Evolutionary conservation across 2,113 vertebrate genomes (phyloP).

Genomic region (Carassius auratus): DNA sequence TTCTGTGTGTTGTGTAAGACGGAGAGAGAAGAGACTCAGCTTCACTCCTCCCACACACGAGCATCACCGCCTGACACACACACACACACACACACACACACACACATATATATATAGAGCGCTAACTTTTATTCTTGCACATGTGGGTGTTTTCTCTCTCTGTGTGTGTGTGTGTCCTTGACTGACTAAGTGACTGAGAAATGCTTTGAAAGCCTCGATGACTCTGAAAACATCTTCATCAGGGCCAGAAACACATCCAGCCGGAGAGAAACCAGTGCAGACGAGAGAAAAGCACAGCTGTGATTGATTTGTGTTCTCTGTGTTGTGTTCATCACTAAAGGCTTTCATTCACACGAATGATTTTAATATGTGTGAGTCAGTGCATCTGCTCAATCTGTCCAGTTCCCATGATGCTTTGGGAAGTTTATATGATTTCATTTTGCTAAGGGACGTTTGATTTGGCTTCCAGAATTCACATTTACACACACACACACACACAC

Average conservation of each 20-base stretch:
- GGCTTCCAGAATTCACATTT: not conserved
- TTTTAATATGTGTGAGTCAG: not conserved
- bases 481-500: not conserved
- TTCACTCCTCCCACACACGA: conserved; percentile 4
- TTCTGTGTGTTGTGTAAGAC: conserved; percentile 13
- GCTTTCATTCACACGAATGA: not conserved
- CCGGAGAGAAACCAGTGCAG: not conserved
- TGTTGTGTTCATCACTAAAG: not conserved
- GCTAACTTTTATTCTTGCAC: conserved; percentile 38
- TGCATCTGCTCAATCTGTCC: not conserved
- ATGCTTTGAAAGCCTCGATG: conserved; percentile 27
- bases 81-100: not conserved
- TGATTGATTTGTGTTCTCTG: too few relatives aligned
- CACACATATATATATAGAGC: conserved; percentile 39
- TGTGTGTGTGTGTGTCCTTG: conserved; percentile 20
- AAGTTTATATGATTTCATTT: not conserved
- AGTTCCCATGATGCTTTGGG: not conserved
- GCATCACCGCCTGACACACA: conserved; percentile 19
- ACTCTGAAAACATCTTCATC: conserved; percentile 3
- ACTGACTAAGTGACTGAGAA: conserved; percentile 37
- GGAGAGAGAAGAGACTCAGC: not conserved
- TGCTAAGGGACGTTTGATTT: not conserved
- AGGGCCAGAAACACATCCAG: not conserved
- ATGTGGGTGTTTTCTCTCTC: not conserved
- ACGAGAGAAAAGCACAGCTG: not conserved